Percentiles rank a stretch among this genome's conserved stretches.
Evolutionary conservation across 2,888 invertebrate species (phyloP).

Genomic region (Patella caerulea): DNA sequence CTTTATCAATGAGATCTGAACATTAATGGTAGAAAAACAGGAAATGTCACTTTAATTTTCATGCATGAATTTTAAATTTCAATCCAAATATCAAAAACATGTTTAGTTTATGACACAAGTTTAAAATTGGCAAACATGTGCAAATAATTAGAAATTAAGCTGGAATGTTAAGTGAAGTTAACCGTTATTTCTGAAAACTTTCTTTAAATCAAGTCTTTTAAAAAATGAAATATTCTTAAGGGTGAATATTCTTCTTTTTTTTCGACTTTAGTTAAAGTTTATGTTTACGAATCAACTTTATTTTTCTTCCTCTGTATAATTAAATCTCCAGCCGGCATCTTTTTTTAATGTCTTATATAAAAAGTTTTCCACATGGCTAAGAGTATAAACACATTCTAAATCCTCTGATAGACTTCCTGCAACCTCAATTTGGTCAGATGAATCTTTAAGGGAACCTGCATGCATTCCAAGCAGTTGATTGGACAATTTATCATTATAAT

Average conservation of each 20-base stretch:
- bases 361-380: no score
- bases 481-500: not conserved
- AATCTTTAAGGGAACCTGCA: not conserved
- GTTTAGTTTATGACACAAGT: not conserved
- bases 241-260: no score
- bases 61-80: not conserved
- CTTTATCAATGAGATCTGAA: not conserved
- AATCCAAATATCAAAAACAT: slow-evolving; percentile 1
- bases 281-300: no score
- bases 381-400: no score
- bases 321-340: not conserved
- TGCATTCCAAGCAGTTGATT: not conserved
- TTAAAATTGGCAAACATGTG: not conserved
- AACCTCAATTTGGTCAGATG: not conserved
- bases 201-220: no score
- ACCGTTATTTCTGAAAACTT: no score
- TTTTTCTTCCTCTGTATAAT: slow-evolving; percentile 1
- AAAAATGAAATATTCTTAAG: no score
- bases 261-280: no score
- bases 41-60: slow-evolving; percentile 10
- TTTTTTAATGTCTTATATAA: no score
- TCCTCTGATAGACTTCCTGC: not conserved
- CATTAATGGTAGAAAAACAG: not conserved
- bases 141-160: not conserved
- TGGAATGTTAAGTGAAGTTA: no score